Evolutionary conservation across 2,888 invertebrate species (phyloP), one percentile per base, ranked within the genome.

Genomic region (Trissoscelio sp.): DNA sequence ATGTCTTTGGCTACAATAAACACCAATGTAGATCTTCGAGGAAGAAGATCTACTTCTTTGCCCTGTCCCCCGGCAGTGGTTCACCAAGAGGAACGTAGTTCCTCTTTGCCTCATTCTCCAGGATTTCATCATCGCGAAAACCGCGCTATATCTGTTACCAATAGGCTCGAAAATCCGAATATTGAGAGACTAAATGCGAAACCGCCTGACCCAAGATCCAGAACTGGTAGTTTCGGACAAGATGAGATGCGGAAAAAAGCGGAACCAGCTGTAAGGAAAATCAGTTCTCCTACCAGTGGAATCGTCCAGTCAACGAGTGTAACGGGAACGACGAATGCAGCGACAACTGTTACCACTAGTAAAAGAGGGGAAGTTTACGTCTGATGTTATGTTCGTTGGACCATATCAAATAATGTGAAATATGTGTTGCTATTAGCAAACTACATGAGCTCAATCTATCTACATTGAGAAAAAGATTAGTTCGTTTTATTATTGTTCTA

Each of bases 361-460:
- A 93, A 93, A 84, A 88, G 93, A 44, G 92, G 93, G 7, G 94
- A 94, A 85, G 93, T 94, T 64, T 94, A 93, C 86, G 94, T 94
- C 72, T 93, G 90, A 92, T 80, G 55, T n/a, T n/a, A n/a, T n/a
- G n/a, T n/a, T n/a, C n/a, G n/a, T n/a, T n/a, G n/a, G n/a, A n/a
- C n/a, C n/a, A n/a, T n/a, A n/a, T n/a, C n/a, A n/a, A n/a, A n/a
- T n/a, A n/a, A n/a, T n/a, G n/a, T 28, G 28, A 28, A 28, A 34
- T 2, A 34, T 11, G 11, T 9, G 11, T 44, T 18, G 44, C 16
- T 24, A 28, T 28, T 42, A 12, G n/a, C 2, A 55, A 57, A 57
- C 20, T 20, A 31, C 3, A 39, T 20, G 16, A 69, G 69, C 69
- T 69, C 69, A 57, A 57, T 31, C 16, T 60, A 6, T 62, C 12